These are phyloP conservation scores for Aethina tumida DNA, from an alignment of 1,140 invertebrate genomes.

Conservation along the genomic window DNA sequence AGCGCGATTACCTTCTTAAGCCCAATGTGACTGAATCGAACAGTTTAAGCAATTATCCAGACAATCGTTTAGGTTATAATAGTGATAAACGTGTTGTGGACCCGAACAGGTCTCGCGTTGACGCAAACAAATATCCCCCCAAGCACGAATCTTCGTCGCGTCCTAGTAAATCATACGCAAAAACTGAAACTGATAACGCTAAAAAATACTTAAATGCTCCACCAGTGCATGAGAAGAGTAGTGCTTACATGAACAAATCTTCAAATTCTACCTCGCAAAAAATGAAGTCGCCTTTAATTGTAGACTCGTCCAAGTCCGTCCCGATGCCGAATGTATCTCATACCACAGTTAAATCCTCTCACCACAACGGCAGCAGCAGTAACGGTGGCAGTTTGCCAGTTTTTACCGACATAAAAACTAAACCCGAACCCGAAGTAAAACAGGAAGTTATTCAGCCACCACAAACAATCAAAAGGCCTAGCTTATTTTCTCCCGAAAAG, in stretches of 20 bases:
- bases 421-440: conserved; percentile 15
- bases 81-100: conserved; percentile 12
- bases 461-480: conserved; percentile 29
- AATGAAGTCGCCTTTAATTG: conserved; percentile 28
- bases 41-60: conserved; percentile 17
- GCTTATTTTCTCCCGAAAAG: conserved; percentile 45
- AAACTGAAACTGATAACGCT: conserved; percentile 25
- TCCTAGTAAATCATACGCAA: conserved; percentile 15
- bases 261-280: conserved; percentile 32
- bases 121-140: conserved; percentile 18
- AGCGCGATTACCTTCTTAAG: conserved; percentile 25
- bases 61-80: conserved; percentile 8
- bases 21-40: conserved; percentile 22
- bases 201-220: conserved; percentile 29
- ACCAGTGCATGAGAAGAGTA: conserved; percentile 21
- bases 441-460: conserved; percentile 26
- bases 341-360: conserved; percentile 9
- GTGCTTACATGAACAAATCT: conserved; percentile 21
- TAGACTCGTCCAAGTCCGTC: conserved; percentile 31
- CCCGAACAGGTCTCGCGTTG: conserved; percentile 15
- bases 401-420: conserved; percentile 16
- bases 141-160: conserved; percentile 21
- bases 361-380: conserved; percentile 24
- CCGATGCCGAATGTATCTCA: conserved; percentile 19
- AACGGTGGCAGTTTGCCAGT: conserved; percentile 9